These are phyloP conservation scores for Saguinus midas DNA, from an alignment of 2,113 vertebrate genomes.

Conservation along the genomic window DNA sequence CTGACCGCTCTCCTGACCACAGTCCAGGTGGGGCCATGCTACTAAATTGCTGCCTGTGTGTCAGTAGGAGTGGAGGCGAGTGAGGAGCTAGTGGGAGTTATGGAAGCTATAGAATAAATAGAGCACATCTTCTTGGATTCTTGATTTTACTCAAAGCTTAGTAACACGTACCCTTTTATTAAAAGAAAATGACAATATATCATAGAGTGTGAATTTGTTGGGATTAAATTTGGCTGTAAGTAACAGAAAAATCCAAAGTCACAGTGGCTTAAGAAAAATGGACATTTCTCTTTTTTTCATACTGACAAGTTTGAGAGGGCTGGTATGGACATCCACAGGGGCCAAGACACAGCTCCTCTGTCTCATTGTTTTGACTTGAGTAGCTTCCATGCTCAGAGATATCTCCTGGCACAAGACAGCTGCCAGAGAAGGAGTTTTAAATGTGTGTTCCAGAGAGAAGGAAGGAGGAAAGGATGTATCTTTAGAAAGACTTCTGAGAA, in stretches of 20 bases:
- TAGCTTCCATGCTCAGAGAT: not conserved
- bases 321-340: not conserved
- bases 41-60: not conserved
- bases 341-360: not conserved
- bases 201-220: not conserved
- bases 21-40: fast-evolving
- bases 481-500: not conserved
- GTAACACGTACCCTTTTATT: not conserved
- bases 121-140: not conserved
- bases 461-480: not conserved
- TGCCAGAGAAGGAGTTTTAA: not conserved
- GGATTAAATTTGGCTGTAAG: not conserved
- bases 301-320: not conserved
- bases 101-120: not conserved
- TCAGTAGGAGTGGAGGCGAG: not conserved
- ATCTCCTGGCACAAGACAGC: not conserved
- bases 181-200: not conserved
- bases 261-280: not conserved
- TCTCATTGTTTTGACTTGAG: not conserved
- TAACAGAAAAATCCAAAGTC: too few relatives aligned
- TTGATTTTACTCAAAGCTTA: not conserved
- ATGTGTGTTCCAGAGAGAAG: too few relatives aligned
- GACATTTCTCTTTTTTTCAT: not conserved
- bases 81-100: too few relatives aligned
- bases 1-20: not conserved